A percentile compares a stretch with the other conserved stretches of the same genome.
Evolutionary conservation across 1,140 invertebrate species (phyloP).

Genomic region (Sitobion miscanthi): DNA sequence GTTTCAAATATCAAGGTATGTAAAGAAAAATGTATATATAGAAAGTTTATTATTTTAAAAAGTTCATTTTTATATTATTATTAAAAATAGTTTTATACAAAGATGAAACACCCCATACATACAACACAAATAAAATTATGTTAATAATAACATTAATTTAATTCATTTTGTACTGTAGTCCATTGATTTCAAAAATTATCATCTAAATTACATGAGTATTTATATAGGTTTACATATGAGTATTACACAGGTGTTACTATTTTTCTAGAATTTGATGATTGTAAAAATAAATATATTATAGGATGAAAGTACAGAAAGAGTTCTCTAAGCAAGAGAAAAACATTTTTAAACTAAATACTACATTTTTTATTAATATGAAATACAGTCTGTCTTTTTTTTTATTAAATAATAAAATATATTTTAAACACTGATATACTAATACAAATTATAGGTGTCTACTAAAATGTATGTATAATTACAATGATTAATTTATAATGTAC

Average conservation of each 20-base stretch:
- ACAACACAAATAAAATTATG: background rate
- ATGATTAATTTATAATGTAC: background rate
- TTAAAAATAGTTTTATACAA: constrained; percentile 4
- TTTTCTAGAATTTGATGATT: background rate
- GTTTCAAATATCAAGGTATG: background rate
- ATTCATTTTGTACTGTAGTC: background rate
- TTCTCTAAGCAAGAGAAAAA: background rate
- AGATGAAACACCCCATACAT: background rate
- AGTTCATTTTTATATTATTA: background rate
- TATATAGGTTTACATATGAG: too few species aligned
- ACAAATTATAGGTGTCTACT: background rate
- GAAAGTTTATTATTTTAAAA: background rate
- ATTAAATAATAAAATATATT: constrained; percentile 13
- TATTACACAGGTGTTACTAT: too few species aligned
- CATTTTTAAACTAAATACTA: constrained; percentile 9
- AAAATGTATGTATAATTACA: background rate
- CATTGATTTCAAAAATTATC: background rate
- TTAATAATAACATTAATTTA: background rate
- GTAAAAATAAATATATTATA: background rate
- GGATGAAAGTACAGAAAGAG: background rate
- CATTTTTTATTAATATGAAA: constrained; percentile 9
- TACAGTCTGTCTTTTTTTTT: background rate
- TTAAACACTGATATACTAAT: constrained; percentile 14
- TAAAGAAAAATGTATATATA: background rate
- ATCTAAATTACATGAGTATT: background rate